phyloP scores from a whole-genome alignment of 2,113 vertebrate species.

The Mustelus asterias region DNA sequence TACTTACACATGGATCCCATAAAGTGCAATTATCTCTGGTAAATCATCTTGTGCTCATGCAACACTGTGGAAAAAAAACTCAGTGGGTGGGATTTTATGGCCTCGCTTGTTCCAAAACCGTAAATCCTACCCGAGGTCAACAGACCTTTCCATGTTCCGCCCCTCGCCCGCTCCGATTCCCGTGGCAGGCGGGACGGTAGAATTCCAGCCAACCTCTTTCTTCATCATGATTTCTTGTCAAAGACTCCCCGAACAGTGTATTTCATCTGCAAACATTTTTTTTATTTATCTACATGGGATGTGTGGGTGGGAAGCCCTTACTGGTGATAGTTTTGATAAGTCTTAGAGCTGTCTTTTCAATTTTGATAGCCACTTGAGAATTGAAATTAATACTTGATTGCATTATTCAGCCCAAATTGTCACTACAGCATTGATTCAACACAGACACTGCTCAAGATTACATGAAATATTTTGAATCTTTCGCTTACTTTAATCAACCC shows the following conservation, averaged over 20 bases:
- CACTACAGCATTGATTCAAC: background rate
- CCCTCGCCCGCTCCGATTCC: too few species aligned
- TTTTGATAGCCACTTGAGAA: background rate
- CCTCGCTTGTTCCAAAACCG: too few species aligned
- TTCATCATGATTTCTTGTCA: background rate
- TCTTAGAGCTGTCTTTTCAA: background rate
- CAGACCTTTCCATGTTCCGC: too few species aligned
- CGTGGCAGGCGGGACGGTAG: too few species aligned
- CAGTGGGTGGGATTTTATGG: background rate
- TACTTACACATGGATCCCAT: background rate
- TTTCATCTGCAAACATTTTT: background rate
- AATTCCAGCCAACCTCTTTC: background rate
- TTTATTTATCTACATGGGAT: background rate
- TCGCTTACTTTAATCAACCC: background rate
- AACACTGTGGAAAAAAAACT: background rate
- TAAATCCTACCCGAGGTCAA: too few species aligned
- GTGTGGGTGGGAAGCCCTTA: background rate
- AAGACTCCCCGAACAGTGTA: background rate
- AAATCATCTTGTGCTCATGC: background rate
- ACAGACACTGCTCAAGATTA: background rate
- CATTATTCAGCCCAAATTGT: background rate
- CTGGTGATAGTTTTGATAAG: background rate
- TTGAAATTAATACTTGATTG: slow-evolving; percentile 5
- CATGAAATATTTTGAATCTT: slow-evolving; percentile 34
- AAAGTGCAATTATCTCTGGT: background rate